Conservation (phyloP, 2,888 invertebrate species). For the Habroteleia sp. region DNA sequence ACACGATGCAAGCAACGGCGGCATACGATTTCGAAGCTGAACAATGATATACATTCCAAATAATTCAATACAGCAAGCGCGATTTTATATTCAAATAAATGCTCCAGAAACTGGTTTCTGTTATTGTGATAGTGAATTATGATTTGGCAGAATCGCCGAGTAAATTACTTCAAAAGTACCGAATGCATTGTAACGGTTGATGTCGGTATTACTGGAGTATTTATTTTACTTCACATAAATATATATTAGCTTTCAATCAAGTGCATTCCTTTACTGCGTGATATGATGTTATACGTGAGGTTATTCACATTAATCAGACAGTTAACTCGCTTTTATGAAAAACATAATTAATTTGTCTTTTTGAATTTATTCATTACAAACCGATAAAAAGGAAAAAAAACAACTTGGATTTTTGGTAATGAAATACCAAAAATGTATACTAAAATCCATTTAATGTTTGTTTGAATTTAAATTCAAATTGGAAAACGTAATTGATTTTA, state of each 20-base stretch:
- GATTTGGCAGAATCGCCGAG: neutral
- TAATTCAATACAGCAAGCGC: constrained; percentile 17
- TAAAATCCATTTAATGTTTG: no score
- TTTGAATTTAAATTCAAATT: no score
- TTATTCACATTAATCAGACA: constrained; percentile 22
- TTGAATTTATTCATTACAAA: neutral
- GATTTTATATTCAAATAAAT: constrained; percentile 42
- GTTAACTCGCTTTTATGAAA: neutral
- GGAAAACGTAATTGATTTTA: no score
- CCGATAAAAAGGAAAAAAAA: neutral
- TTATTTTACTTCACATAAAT: constrained; percentile 24
- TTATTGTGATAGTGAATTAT: constrained; percentile 2
- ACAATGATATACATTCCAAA: constrained; percentile 33
- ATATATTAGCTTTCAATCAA: constrained; percentile 33
- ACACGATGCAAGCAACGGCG: constrained; percentile 56
- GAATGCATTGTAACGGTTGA: constrained; percentile 11
- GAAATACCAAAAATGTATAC: no score
- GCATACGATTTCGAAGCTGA: constrained; percentile 30
- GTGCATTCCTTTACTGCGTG: constrained; percentile 24
- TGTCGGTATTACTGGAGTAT: constrained; percentile 18
- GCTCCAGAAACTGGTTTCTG: constrained; percentile 37
- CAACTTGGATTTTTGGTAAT: no score
- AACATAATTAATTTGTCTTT: neutral
- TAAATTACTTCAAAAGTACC: constrained; percentile 13
- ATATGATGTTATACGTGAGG: constrained; percentile 9